Conservation (phyloP, 2,888 invertebrate genomes). For the Pimpla rufipes region DNA sequence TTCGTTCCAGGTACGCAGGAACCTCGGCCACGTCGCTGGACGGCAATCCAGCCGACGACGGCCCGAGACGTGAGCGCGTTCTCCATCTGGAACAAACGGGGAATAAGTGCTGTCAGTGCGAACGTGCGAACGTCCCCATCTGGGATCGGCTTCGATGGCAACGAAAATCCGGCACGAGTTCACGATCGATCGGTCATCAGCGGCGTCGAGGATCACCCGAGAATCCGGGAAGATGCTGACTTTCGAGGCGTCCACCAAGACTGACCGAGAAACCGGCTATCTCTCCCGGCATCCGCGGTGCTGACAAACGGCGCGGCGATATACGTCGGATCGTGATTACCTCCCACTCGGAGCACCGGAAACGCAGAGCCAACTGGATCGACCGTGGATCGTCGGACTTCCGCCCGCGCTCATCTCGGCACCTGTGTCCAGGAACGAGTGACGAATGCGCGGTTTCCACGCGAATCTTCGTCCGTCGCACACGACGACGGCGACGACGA, state of each 20-base stretch:
- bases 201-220: background rate
- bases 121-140: background rate
- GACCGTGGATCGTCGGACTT: background rate
- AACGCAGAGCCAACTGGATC: background rate
- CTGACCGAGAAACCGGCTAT: background rate
- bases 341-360: slow-evolving; percentile 9
- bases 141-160: background rate
- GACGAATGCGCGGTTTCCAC: too few species aligned
- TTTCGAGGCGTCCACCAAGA: background rate
- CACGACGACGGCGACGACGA: background rate
- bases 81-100: slow-evolving; percentile 26
- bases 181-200: background rate
- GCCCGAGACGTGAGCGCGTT: slow-evolving; percentile 10
- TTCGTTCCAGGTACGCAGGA: slow-evolving; percentile 23
- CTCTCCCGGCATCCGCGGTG: background rate
- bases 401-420: background rate
- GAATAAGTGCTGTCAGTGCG: background rate
- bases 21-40: slow-evolving; percentile 14
- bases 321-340: background rate
- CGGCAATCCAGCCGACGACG: slow-evolving; percentile 10
- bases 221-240: background rate
- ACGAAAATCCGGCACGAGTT: background rate
- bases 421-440: background rate
- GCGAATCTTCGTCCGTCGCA: too few species aligned
- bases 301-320: background rate